Evolutionary conservation across 2,113 vertebrate genomes (phyloP).

Genomic region (Grantiella picta): DNA sequence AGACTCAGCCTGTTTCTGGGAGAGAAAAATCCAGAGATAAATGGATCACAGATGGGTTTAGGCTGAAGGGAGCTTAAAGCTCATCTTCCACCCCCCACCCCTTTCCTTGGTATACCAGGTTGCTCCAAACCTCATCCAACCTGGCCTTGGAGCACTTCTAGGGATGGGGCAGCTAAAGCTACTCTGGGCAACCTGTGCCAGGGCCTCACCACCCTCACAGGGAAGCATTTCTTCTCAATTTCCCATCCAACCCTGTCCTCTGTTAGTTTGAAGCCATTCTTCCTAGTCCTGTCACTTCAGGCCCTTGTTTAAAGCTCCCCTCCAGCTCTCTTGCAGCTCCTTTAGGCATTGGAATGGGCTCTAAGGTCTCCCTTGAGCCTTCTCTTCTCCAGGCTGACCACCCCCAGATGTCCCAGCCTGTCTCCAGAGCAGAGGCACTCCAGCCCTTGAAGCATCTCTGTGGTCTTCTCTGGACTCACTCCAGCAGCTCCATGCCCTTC

Average conservation of each 20-base stretch:
- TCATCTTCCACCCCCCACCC: accelerated
- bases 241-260: neutral
- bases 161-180: neutral
- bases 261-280: neutral
- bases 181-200: neutral
- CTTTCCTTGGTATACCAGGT: neutral
- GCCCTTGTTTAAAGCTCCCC: neutral
- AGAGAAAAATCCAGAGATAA: neutral
- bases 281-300: neutral
- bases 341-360: neutral
- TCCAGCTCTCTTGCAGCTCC: neutral
- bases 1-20: slow-evolving; percentile 71
- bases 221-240: neutral
- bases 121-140: neutral
- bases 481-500: neutral
- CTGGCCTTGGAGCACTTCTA: neutral
- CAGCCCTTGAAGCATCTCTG: neutral
- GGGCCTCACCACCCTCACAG: neutral
- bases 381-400: neutral
- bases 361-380: neutral
- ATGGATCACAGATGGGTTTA: neutral
- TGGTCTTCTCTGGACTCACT: neutral
- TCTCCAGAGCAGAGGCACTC: neutral
- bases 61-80: accelerated
- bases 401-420: neutral